phyloP scores from a whole-genome alignment of 2,113 vertebrate species.

The Hyaena hyaena region DNA sequence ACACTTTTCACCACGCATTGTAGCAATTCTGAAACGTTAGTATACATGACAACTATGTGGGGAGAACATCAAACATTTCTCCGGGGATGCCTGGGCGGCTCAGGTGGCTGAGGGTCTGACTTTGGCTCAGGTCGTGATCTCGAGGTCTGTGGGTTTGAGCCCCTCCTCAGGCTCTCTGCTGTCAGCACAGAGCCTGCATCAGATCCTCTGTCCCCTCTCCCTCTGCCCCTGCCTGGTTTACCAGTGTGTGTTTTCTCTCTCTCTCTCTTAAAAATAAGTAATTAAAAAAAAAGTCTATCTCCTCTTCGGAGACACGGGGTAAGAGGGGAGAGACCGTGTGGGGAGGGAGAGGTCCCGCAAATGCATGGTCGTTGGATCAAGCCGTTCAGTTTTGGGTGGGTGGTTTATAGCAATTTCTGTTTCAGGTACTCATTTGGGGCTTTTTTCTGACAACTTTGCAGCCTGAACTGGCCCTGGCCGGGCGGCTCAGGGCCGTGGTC shows the following conservation, averaged over 20 bases:
- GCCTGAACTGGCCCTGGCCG: neutral
- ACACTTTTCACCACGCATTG: neutral
- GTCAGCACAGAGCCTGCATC: no score
- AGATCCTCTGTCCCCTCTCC: no score
- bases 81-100: no score
- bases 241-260: no score
- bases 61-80: neutral
- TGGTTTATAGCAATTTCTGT: neutral
- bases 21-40: neutral
- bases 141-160: no score
- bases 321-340: neutral
- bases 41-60: neutral
- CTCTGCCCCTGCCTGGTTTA: no score
- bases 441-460: neutral
- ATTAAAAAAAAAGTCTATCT: no score
- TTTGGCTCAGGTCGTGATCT: no score
- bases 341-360: neutral
- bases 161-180: no score
- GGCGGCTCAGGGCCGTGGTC: no score
- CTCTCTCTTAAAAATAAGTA: no score
- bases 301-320: neutral
- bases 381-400: neutral
- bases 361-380: neutral
- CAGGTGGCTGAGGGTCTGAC: no score
- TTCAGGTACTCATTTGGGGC: neutral